Percentiles rank a stretch among this genome's conserved stretches.
Conservation (phyloP, 2,113 vertebrate species). For the Odontesthes bonariensis region DNA sequence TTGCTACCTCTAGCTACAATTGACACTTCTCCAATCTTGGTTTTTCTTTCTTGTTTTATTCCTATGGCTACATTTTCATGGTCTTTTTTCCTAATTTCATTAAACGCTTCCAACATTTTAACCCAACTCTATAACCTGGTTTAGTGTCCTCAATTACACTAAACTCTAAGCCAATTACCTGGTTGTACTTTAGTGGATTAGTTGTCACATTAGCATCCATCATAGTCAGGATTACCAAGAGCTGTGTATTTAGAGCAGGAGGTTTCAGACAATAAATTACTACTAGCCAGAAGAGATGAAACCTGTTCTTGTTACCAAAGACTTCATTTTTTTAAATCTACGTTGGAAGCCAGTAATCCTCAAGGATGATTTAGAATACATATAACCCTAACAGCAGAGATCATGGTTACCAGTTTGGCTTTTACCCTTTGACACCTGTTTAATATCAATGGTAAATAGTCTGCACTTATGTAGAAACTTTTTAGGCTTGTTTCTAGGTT, state of each 20-base stretch:
- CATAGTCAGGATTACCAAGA: constrained; percentile 29
- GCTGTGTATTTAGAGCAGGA: constrained; percentile 9
- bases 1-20: too few relatives aligned
- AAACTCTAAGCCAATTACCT: constrained; percentile 38
- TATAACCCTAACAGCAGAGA: background rate
- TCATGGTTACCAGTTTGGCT: too few relatives aligned
- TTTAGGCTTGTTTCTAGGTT: too few relatives aligned
- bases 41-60: background rate
- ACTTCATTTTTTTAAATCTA: background rate
- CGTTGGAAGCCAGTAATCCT: background rate
- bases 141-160: constrained; percentile 16
- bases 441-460: too few relatives aligned
- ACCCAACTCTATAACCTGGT: constrained; percentile 1
- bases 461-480: too few relatives aligned
- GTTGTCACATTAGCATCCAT: background rate
- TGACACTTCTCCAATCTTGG: too few relatives aligned
- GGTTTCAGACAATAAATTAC: constrained; percentile 3
- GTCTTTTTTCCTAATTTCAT: background rate
- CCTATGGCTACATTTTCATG: background rate
- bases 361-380: background rate
- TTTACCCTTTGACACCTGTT: too few relatives aligned
- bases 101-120: background rate
- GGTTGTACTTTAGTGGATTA: constrained; percentile 27
- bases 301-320: background rate
- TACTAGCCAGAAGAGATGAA: background rate